phyloP scores from a whole-genome alignment of 2,797 vertebrate species.

The Ceryle rudis region DNA sequence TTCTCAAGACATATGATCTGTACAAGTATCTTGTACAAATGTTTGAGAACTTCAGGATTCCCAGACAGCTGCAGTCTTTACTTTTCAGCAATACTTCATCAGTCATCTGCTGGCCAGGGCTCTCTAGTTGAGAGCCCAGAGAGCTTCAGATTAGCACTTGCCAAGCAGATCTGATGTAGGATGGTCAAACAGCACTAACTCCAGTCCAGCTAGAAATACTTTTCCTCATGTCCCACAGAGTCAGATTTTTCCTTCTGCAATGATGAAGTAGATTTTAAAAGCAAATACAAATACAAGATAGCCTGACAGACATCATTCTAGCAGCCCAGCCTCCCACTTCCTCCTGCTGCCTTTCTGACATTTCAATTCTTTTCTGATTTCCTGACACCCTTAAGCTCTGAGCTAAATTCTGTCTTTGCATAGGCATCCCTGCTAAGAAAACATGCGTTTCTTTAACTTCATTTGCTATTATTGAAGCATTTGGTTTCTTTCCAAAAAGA shows the following conservation, averaged over 20 bases:
- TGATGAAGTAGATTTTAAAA: neutral
- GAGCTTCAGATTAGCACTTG: neutral
- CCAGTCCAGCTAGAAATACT: neutral
- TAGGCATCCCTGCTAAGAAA: neutral
- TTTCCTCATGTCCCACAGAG: neutral
- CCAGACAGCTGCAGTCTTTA: neutral
- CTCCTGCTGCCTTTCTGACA: neutral
- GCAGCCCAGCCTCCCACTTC: neutral
- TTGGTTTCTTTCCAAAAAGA: neutral
- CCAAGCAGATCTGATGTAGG: neutral
- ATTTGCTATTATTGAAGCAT: neutral
- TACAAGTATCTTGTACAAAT: neutral
- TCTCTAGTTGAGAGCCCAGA: neutral
- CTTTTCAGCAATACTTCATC: neutral
- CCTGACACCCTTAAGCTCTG: neutral
- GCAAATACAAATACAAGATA: neutral
- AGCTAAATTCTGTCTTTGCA: neutral
- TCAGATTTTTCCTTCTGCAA: neutral
- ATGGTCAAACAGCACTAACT: neutral
- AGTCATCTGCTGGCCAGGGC: neutral
- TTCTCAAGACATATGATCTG: neutral
- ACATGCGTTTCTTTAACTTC: neutral
- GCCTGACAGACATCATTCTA: neutral
- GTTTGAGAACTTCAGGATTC: neutral
- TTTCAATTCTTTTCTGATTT: neutral